phyloP scores from a whole-genome alignment of 2,113 vertebrate genomes.

The Sisor rabdophorus region DNA sequence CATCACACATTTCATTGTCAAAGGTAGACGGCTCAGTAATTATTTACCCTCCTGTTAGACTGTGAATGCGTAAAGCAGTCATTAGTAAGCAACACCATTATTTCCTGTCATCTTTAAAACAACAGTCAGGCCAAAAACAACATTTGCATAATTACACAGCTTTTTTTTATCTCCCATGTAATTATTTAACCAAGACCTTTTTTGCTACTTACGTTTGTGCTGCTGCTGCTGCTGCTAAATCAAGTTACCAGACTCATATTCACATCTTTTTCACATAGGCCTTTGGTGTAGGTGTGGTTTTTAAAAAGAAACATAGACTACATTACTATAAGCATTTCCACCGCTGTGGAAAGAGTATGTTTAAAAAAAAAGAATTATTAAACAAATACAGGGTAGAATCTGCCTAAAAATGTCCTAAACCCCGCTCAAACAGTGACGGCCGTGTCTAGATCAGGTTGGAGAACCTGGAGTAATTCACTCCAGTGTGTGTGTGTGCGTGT shows the following conservation, averaged over 20 bases:
- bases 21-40: neutral
- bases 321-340: neutral
- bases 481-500: too few relatives aligned
- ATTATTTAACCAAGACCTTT: neutral
- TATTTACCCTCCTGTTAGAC: constrained; percentile 8
- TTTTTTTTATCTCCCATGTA: neutral
- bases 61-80: neutral
- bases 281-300: neutral
- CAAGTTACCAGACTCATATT: neutral
- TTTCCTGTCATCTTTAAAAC: constrained; percentile 1
- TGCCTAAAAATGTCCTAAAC: neutral
- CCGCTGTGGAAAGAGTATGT: too few relatives aligned
- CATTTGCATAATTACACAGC: neutral
- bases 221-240: neutral
- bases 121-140: neutral
- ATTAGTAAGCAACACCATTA: neutral
- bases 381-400: neutral
- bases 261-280: neutral
- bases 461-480: neutral
- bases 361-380: neutral
- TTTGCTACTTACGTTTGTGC: neutral
- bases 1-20: too few relatives aligned
- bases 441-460: neutral
- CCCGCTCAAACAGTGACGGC: neutral
- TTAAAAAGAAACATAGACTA: neutral